Evolutionary conservation across 37 sponge, comb jelly and placozoan genomes (phyloP).

Genomic region (Chondrosia reniformis): DNA sequence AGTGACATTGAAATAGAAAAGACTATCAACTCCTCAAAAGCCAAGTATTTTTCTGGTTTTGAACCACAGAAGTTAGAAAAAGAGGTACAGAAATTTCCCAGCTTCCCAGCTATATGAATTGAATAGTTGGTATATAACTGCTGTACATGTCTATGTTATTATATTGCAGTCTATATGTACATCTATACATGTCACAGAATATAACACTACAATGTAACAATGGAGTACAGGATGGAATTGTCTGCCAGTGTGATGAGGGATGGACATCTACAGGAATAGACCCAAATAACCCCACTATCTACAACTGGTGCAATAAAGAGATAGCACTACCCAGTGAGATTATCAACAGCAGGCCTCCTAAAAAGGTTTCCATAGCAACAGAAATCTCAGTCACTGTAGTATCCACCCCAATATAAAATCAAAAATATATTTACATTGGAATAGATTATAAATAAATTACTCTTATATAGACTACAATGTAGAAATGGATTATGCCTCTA

Average conservation of each 20-base stretch:
- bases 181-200: background rate
- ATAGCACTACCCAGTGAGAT: background rate
- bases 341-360: too few species aligned
- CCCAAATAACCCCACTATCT: conserved; percentile 14
- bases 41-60: conserved; percentile 44
- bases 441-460: too few species aligned
- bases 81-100: conserved; percentile 3
- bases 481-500: too few species aligned
- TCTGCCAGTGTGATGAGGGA: conserved; percentile 67
- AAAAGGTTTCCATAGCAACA: too few species aligned
- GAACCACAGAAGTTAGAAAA: conserved; percentile 25
- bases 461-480: too few species aligned
- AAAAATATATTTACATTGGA: too few species aligned
- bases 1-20: conserved; percentile 47
- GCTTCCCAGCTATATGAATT: too few species aligned
- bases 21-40: conserved; percentile 28
- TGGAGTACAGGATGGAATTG: conserved; percentile 43
- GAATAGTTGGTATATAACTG: background rate
- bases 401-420: too few species aligned
- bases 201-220: conserved; percentile 53
- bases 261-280: conserved; percentile 71
- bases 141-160: background rate
- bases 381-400: too few species aligned
- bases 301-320: conserved; percentile 67
- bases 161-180: background rate